Evolutionary conservation across 2,797 vertebrate species (phyloP).

Genomic region (Spatula versicolor): DNA sequence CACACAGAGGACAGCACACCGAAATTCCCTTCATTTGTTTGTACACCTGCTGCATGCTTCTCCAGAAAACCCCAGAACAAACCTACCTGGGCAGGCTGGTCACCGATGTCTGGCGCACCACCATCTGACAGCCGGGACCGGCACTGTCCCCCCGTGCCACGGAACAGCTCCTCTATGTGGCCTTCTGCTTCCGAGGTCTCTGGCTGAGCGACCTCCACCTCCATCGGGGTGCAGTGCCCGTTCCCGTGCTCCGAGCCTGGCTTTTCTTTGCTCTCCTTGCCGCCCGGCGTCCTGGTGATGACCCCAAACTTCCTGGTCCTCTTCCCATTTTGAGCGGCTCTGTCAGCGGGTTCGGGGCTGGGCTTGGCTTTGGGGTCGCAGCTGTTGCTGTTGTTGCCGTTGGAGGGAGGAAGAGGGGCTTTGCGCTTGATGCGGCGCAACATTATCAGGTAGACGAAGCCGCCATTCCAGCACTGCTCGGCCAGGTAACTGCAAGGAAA

Average conservation of each 20-base stretch:
- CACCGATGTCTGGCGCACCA: constrained; percentile 77
- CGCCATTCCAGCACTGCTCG: constrained; percentile 98
- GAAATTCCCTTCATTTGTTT: neutral
- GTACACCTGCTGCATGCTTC: neutral
- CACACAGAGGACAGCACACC: neutral
- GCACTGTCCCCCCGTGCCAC: constrained; percentile 46
- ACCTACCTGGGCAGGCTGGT: constrained; percentile 84
- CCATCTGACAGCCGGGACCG: constrained; percentile 79
- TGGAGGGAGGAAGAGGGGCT: constrained; percentile 88
- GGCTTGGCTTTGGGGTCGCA: constrained; percentile 73
- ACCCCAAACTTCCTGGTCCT: constrained; percentile 93
- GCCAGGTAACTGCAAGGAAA: constrained; percentile 89
- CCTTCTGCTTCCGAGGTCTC: constrained; percentile 68
- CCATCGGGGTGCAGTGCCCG: constrained; percentile 76
- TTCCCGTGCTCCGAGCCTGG: constrained; percentile 75
- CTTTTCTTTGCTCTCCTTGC: constrained; percentile 74
- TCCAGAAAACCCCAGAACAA: neutral
- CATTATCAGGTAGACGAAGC: constrained; percentile 95
- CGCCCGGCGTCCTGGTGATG: constrained; percentile 84
- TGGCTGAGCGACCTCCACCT: constrained; percentile 70
- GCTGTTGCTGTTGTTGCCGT: constrained; percentile 73
- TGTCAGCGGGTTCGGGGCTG: constrained; percentile 71
- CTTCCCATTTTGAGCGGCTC: constrained; percentile 81
- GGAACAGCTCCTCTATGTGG: constrained; percentile 41
- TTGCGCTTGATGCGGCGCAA: constrained; percentile 94